Evolutionary conservation across 1,140 invertebrate species (phyloP).

Genomic region (Hylaeus anthracinus): DNA sequence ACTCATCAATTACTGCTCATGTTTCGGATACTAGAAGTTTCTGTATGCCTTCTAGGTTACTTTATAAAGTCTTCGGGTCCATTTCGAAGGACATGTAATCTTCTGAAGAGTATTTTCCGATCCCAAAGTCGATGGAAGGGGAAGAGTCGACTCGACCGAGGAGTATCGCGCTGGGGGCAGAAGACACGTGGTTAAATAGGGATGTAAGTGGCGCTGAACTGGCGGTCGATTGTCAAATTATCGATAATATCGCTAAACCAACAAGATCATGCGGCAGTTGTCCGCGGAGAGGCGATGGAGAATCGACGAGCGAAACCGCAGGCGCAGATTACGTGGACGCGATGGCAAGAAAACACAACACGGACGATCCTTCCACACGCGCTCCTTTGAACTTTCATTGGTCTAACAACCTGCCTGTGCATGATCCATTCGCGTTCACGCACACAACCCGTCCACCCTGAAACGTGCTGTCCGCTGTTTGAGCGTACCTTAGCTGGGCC

Average conservation of each 20-base stretch:
- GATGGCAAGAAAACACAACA: slow-evolving; percentile 48
- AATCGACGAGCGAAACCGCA: slow-evolving; percentile 65
- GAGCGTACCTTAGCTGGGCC: slow-evolving; percentile 7
- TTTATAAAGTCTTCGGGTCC: too few species aligned
- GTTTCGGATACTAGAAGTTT: too few species aligned
- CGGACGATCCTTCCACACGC: slow-evolving; percentile 25
- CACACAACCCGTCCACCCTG: not conserved
- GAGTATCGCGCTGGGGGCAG: not conserved
- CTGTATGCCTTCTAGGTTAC: too few species aligned
- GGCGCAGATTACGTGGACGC: slow-evolving; percentile 56
- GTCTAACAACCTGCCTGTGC: slow-evolving; percentile 25
- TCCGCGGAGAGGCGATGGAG: slow-evolving; percentile 45
- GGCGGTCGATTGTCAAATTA: slow-evolving; percentile 76
- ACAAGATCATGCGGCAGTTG: slow-evolving; percentile 67
- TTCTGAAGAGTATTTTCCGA: too few species aligned
- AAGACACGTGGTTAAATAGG: slow-evolving; percentile 60
- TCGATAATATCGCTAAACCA: slow-evolving; percentile 77
- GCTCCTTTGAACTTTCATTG: slow-evolving; percentile 49
- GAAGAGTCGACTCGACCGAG: too few species aligned
- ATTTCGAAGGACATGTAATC: too few species aligned
- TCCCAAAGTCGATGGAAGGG: too few species aligned
- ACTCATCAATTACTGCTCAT: too few species aligned
- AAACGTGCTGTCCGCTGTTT: slow-evolving; percentile 10
- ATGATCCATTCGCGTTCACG: slow-evolving; percentile 30
- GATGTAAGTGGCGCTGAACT: slow-evolving; percentile 64